These are phyloP conservation scores for Artemia sp. DNA, from an alignment of 2,888 invertebrate species.

Conservation along the genomic window DNA sequence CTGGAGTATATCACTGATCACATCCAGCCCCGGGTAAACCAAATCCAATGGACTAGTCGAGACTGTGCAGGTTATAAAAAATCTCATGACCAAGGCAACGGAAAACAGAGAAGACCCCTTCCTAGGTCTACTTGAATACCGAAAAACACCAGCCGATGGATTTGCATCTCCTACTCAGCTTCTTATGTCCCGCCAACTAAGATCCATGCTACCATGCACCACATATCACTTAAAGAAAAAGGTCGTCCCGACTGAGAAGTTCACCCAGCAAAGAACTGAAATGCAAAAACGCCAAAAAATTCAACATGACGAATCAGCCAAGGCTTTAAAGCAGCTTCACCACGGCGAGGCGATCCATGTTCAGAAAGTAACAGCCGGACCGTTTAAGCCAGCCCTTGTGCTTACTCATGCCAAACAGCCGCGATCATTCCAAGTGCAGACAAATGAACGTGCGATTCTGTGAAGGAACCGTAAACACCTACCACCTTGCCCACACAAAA, in stretches of 20 bases:
- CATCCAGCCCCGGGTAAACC: too few relatives aligned
- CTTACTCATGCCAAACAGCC: not conserved
- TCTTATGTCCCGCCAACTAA: too few relatives aligned
- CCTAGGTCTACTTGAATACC: too few relatives aligned
- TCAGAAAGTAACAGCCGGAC: not conserved
- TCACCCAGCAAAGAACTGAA: slow-evolving; percentile 1
- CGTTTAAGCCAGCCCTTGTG: too few relatives aligned
- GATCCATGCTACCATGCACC: not conserved
- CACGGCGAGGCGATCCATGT: not conserved
- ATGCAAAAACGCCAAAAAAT: not conserved
- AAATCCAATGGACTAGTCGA: too few relatives aligned
- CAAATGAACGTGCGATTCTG: too few relatives aligned
- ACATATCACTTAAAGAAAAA: not conserved
- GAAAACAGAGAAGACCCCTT: too few relatives aligned
- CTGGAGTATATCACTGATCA: too few relatives aligned
- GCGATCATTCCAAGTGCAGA: not conserved
- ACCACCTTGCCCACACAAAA: not conserved
- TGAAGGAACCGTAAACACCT: not conserved
- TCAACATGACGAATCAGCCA: not conserved
- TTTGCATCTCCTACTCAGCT: too few relatives aligned
- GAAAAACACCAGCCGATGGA: too few relatives aligned
- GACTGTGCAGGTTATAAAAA: too few relatives aligned
- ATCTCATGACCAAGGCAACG: too few relatives aligned
- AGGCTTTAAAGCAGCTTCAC: not conserved
- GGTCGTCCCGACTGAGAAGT: not conserved